Base-by-base conservation (phyloP, 2,888 invertebrate species). In the Buathra laborator region DNA sequence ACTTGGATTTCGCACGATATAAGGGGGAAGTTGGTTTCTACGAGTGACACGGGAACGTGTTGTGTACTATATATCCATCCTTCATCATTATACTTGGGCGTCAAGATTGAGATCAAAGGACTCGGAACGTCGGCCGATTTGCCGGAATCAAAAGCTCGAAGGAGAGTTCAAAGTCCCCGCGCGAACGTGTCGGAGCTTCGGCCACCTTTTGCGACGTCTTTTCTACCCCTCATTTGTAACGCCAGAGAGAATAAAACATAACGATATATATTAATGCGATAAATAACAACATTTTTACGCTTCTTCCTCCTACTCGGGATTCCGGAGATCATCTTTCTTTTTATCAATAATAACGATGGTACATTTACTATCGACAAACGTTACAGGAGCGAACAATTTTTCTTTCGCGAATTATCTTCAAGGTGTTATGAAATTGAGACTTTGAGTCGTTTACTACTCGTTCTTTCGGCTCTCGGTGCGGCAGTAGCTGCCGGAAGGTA, bases 41-140 rank as follows among this genome's bases (percentile, higher is more conserved):
- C 53, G 16, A 3, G 19, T 51, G 51, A 53, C n/a, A 24, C 43
- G 19, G n/a, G 53, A 24, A 62, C 16, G 70, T 44, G 67, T 44
- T 24, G 48, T 68, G n/a, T 64, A 51, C 12, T 44, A 48, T 75
- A 71, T 66, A 24, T n/a, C 10, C 51, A 19, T 16, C 64, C 62
- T 68, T 62, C 24, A 12, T 79, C 64, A 66, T 79, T 79, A 76
- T 56, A 56, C 56, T 64, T 62, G 48, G 68, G 46, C 44, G 48
- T 66, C 37, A 64, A 64, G 74, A 83, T 83, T 68, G 37, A 70
- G 83, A 83, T 83, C 79, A 83, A 83, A 83, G 75, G 48, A 79
- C 75, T 79, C 32, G 10, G 44, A 19, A 46, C 44, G 64, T n/a
- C 7, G 62, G n/a, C n/a, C 16, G 29, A n/a, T 62, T 46, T 56